phyloP scores from a whole-genome alignment of 35 echinoderm and acorn worm genomes.

The Apostichopus japonicus region DNA sequence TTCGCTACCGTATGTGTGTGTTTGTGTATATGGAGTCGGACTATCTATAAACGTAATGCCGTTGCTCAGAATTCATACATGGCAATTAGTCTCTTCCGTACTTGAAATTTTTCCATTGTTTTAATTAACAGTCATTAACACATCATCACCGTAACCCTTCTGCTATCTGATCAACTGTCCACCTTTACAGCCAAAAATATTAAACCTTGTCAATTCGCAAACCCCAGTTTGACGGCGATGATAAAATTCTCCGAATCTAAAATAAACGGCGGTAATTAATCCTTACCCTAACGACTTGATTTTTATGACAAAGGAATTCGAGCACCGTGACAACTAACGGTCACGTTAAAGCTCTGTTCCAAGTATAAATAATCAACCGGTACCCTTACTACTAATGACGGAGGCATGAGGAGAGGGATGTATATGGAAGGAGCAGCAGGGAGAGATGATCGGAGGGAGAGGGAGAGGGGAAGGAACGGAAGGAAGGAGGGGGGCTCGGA shows the following conservation, averaged over 20 bases:
- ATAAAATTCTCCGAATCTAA: slow-evolving; percentile 11
- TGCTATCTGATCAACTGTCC: slow-evolving; percentile 2
- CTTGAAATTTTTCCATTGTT: neutral
- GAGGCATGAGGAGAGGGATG: too few relatives aligned
- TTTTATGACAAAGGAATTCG: neutral
- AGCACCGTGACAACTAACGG: neutral
- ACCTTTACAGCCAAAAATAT: neutral
- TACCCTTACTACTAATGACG: too few relatives aligned
- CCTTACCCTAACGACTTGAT: neutral
- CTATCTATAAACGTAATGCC: neutral
- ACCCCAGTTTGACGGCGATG: neutral
- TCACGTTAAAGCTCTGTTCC: neutral
- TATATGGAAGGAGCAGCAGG: neutral
- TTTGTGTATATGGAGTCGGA: too few relatives aligned
- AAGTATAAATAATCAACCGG: too few relatives aligned
- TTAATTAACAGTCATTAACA: slow-evolving; percentile 6
- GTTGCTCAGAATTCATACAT: neutral
- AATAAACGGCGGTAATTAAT: neutral
- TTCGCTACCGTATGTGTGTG: too few relatives aligned
- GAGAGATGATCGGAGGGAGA: neutral
- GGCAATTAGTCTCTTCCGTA: neutral
- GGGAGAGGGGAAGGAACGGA: too few relatives aligned
- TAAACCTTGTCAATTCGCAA: slow-evolving; percentile 18
- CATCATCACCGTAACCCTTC: neutral
- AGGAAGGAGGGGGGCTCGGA: too few relatives aligned